phyloP scores from a whole-genome alignment of 2,113 vertebrate genomes.

The Trogon surrucura region DNA sequence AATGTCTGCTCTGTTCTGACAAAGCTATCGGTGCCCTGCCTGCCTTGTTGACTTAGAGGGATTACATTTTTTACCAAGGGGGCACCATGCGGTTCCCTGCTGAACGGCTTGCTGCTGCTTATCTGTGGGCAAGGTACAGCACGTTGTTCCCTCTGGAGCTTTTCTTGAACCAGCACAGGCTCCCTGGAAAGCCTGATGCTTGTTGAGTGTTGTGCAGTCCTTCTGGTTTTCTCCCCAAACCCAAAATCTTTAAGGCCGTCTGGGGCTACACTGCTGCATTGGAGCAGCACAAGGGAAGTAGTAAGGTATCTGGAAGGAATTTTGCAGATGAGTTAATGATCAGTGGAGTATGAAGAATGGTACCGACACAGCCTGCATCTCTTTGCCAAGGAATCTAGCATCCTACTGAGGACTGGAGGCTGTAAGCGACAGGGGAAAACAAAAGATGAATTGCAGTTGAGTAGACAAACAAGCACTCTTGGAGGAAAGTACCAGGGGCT shows the following conservation, averaged over 20 bases:
- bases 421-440: neutral
- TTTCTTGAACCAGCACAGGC: neutral
- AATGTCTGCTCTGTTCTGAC: constrained; percentile 20
- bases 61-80: constrained; percentile 18
- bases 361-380: constrained; percentile 26
- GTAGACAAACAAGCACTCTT: constrained; percentile 6
- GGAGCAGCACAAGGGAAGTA: neutral
- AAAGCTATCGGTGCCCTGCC: constrained; percentile 4
- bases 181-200: neutral
- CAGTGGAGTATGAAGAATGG: constrained; percentile 49
- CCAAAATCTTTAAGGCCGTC: neutral
- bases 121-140: constrained; percentile 19
- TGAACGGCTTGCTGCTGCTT: constrained; percentile 5
- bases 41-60: constrained; percentile 40
- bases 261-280: neutral
- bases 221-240: neutral
- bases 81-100: neutral
- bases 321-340: constrained; percentile 69
- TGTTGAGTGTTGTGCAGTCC: neutral
- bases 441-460: constrained; percentile 39
- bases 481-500: constrained; percentile 1
- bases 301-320: constrained; percentile 48
- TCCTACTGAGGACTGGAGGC: constrained; percentile 62
- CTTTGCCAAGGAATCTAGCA: constrained; percentile 50
- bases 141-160: neutral